These are phyloP conservation scores for Pammene fasciana DNA, from an alignment of 2,888 invertebrate genomes.

Conservation along the genomic window DNA sequence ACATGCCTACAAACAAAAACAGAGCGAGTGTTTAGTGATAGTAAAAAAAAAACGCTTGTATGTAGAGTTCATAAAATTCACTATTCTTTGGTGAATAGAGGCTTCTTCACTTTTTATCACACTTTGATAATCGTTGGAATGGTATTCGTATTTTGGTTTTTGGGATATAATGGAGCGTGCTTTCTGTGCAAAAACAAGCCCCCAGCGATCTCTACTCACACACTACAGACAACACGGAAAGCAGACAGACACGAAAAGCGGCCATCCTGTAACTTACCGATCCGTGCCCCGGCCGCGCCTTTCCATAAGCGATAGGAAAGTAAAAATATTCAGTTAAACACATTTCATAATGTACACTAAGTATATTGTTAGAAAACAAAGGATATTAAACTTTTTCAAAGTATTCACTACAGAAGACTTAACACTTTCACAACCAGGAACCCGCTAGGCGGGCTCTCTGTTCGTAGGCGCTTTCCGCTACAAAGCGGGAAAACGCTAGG, in stretches of 20 bases:
- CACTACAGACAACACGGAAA: constrained; percentile 55
- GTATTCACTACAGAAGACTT: neutral
- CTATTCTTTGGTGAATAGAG: no score
- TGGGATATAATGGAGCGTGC: neutral
- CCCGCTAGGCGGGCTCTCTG: no score
- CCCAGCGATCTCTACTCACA: constrained; percentile 45
- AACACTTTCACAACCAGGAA: neutral
- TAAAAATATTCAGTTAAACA: constrained; percentile 60
- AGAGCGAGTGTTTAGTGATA: constrained; percentile 20
- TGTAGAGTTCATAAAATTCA: no score
- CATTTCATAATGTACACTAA: constrained; percentile 37
- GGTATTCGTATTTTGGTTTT: neutral
- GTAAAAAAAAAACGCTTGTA: neutral
- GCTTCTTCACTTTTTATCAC: no score
- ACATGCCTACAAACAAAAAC: constrained; percentile 68
- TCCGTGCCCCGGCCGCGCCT: constrained; percentile 86
- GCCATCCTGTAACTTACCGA: constrained; percentile 83
- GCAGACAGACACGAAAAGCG: constrained; percentile 49
- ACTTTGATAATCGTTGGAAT: neutral
- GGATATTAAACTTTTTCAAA: neutral
- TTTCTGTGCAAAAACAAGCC: constrained; percentile 26
- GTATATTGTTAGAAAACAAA: constrained; percentile 16
- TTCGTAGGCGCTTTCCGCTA: no score
- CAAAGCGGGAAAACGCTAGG: no score
- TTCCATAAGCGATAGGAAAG: constrained; percentile 67